Evolutionary conservation across 2,888 invertebrate genomes (phyloP).

Genomic region (Neocrepidodera transversa): DNA sequence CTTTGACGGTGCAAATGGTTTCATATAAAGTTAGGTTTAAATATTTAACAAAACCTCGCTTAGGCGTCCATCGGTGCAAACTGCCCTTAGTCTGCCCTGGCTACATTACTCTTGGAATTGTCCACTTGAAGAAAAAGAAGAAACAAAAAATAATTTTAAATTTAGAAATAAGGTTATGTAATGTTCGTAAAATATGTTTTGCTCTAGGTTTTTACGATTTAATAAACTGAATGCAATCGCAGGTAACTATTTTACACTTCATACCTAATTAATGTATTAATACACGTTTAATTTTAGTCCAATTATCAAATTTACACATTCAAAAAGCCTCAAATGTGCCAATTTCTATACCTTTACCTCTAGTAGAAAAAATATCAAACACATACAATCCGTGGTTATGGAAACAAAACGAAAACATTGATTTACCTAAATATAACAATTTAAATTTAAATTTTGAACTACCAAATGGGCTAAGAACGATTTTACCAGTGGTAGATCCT

Average conservation of each 20-base stretch:
- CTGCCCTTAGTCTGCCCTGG: too few species aligned
- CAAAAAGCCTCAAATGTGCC: constrained; percentile 18
- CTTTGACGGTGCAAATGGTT: too few species aligned
- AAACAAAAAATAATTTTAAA: too few species aligned
- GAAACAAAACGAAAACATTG: constrained; percentile 50
- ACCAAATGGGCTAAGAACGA: constrained; percentile 47
- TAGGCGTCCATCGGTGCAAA: too few species aligned
- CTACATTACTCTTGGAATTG: too few species aligned
- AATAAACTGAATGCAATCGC: neutral
- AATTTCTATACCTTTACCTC: neutral
- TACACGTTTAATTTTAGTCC: constrained; percentile 21
- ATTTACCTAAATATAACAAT: constrained; percentile 44
- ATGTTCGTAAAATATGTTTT: constrained; percentile 12
- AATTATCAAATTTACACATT: constrained; percentile 20
- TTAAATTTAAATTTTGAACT: constrained; percentile 43
- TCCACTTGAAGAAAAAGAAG: too few species aligned
- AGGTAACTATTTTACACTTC: neutral
- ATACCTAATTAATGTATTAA: neutral
- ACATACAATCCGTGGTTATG: constrained; percentile 52
- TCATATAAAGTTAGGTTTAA: too few species aligned
- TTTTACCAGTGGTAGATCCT: constrained; percentile 46
- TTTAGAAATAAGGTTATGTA: constrained; percentile 3
- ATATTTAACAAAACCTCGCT: too few species aligned
- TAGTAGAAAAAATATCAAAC: constrained; percentile 19
- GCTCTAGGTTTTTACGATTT: constrained; percentile 14